Conservation (phyloP, 2,888 invertebrate species). For the Linnaemya vulpina region DNA sequence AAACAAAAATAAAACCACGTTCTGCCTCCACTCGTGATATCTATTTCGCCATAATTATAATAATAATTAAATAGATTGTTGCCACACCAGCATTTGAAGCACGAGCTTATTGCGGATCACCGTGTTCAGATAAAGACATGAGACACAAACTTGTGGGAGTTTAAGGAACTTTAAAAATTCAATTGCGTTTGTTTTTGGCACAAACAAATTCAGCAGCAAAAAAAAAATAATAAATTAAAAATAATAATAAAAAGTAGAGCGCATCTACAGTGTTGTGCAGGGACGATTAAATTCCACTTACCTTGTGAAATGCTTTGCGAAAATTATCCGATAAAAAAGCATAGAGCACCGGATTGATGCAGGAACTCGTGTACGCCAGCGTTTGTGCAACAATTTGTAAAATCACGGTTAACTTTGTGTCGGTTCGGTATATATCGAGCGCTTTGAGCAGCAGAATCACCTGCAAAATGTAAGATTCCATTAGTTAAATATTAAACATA, state of each 20-base stretch:
- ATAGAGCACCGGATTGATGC: conserved; percentile 96
- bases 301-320: conserved; percentile 92
- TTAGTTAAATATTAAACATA: conserved; percentile 59
- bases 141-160: background rate
- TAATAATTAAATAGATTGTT: conserved; percentile 33
- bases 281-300: conserved; percentile 74
- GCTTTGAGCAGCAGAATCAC: conserved; percentile 90
- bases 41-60: background rate
- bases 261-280: background rate
- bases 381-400: conserved; percentile 90
- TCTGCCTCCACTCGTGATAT: background rate
- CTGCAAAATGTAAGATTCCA: conserved; percentile 84
- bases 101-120: background rate
- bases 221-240: background rate
- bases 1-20: background rate
- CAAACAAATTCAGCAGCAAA: conserved; percentile 7
- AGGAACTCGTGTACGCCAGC: conserved; percentile 95
- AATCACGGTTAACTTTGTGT: conserved; percentile 84
- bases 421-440: conserved; percentile 85
- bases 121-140: background rate
- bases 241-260: no score
- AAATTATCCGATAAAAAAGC: conserved; percentile 97
- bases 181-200: background rate
- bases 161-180: conserved; percentile 43
- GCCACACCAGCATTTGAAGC: background rate